A percentile compares a stretch with the other conserved stretches of the same genome.
phyloP scores from a whole-genome alignment of 1,140 invertebrate genomes.

The Drosophila fuyamai region DNA sequence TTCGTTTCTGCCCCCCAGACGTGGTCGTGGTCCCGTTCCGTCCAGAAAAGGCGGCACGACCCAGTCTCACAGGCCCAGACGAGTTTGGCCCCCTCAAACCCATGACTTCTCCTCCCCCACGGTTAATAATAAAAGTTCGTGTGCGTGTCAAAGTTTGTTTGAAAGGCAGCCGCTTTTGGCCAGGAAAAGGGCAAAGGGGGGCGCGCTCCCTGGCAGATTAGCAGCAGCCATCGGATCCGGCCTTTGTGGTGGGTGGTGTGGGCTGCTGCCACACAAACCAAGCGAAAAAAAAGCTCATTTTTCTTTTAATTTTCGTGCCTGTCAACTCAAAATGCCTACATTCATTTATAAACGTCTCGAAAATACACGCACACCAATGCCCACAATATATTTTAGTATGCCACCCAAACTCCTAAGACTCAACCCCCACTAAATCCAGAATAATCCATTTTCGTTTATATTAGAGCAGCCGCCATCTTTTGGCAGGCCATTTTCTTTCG shows the following conservation, averaged over 20 bases:
- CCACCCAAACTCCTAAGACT: not conserved
- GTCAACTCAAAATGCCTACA: constrained; percentile 83
- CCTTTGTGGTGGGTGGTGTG: constrained; percentile 33
- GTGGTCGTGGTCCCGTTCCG: constrained; percentile 32
- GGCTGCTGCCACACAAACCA: constrained; percentile 19
- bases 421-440: constrained; percentile 35
- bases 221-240: constrained; percentile 50
- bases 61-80: constrained; percentile 38
- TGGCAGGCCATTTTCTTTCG: constrained; percentile 48
- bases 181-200: constrained; percentile 63
- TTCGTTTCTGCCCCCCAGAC: constrained; percentile 23
- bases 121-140: constrained; percentile 80
- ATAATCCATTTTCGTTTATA: constrained; percentile 81
- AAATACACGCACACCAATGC: constrained; percentile 45
- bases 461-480: constrained; percentile 63
- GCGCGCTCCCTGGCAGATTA: constrained; percentile 72
- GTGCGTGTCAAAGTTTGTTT: constrained; percentile 83
- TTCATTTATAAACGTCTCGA: constrained; percentile 82
- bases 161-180: constrained; percentile 72
- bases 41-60: constrained; percentile 38
- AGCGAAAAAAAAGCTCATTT: constrained; percentile 79
- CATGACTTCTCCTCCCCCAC: constrained; percentile 14
- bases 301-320: constrained; percentile 84
- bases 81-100: constrained; percentile 20
- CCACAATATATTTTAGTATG: constrained; percentile 29